phyloP scores from a whole-genome alignment of 1,140 invertebrate genomes.

The Meteorus sp. region DNA sequence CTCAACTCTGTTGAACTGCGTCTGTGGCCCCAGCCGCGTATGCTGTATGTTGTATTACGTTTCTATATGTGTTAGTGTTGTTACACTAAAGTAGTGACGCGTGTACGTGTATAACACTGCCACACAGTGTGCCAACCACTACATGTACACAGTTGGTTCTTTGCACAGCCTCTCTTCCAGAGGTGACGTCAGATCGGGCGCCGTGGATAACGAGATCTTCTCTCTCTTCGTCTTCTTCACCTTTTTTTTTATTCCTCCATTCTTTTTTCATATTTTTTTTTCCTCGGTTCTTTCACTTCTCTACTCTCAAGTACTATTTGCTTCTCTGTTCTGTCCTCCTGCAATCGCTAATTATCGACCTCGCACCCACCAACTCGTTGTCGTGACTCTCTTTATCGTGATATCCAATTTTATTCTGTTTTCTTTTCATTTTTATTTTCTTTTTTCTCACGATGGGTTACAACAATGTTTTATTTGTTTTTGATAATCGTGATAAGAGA shows the following conservation, averaged over 20 bases:
- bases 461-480: too few species aligned
- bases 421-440: slow-evolving; percentile 8
- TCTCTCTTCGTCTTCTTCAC: slow-evolving; percentile 11
- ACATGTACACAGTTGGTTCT: slow-evolving; percentile 17
- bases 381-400: background rate
- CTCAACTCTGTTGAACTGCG: slow-evolving; percentile 5
- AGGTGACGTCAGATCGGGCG: slow-evolving; percentile 42
- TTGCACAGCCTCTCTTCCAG: slow-evolving; percentile 24
- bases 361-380: slow-evolving; percentile 29
- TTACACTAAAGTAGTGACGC: background rate
- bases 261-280: slow-evolving; percentile 1
- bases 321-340: slow-evolving; percentile 16
- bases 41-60: too few species aligned
- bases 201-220: slow-evolving; percentile 43
- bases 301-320: slow-evolving; percentile 8
- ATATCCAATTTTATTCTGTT: background rate
- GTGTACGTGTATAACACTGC: too few species aligned
- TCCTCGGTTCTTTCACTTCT: background rate
- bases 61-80: background rate
- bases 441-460: too few species aligned
- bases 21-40: background rate
- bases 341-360: slow-evolving; percentile 48
- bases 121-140: too few species aligned
- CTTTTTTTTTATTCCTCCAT: background rate
- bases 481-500: too few species aligned